Conservation (phyloP, 2,797 vertebrate genomes). For the Coranthus polyacanthus region DNA sequence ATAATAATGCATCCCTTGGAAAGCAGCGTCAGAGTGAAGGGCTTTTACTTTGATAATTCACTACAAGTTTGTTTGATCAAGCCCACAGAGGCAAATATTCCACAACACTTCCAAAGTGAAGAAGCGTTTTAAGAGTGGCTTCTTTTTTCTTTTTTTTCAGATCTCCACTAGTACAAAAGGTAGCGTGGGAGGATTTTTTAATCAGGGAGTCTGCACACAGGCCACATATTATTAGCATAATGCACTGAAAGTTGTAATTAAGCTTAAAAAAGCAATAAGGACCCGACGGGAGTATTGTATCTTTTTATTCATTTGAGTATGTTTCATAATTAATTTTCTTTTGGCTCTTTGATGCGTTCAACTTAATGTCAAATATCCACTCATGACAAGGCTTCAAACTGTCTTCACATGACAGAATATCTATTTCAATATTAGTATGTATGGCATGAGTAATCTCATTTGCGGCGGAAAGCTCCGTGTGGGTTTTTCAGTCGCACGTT, state of each 20-base stretch:
- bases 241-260: constrained; percentile 71
- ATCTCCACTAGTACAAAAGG: constrained; percentile 70
- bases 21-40: constrained; percentile 43
- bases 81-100: constrained; percentile 63
- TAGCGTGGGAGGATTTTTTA: constrained; percentile 73
- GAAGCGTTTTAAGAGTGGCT: constrained; percentile 42
- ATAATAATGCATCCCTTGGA: constrained; percentile 40
- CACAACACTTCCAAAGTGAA: constrained; percentile 44
- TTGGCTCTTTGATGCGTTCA: constrained; percentile 34
- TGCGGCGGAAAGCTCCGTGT: not conserved
- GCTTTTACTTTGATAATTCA: constrained; percentile 68
- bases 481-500: not conserved
- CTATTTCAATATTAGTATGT: too few relatives aligned
- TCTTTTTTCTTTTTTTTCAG: constrained; percentile 40
- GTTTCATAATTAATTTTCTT: constrained; percentile 51
- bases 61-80: constrained; percentile 71
- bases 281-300: constrained; percentile 29
- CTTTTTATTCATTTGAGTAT: constrained; percentile 50
- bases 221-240: constrained; percentile 72
- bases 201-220: constrained; percentile 56
- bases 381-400: constrained; percentile 11
- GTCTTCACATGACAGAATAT: not conserved
- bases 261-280: constrained; percentile 49
- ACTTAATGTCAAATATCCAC: constrained; percentile 29
- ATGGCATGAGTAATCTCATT: too few relatives aligned